Conservation (phyloP, 2,797 vertebrate species). For the Spheniscus humboldti region DNA sequence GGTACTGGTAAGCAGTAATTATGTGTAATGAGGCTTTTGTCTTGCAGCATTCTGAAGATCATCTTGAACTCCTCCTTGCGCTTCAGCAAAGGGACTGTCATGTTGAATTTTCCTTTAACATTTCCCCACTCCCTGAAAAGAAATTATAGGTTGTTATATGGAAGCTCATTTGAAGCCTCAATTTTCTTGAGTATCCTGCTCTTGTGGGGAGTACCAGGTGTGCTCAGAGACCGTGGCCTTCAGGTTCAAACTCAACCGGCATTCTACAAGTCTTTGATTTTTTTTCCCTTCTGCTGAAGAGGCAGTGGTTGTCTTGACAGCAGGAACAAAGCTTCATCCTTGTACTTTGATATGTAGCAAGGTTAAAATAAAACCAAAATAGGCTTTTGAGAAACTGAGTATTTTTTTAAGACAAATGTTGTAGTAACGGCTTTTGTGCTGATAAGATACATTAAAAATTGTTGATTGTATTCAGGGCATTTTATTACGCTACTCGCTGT, state of each 20-base stretch:
- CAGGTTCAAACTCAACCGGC: slow-evolving; percentile 79
- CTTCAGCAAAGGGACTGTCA: slow-evolving; percentile 78
- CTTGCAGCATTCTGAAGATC: slow-evolving; percentile 88
- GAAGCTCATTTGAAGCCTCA: slow-evolving; percentile 94
- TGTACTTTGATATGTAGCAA: slow-evolving; percentile 72
- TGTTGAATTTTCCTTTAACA: slow-evolving; percentile 74
- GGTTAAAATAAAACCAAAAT: slow-evolving; percentile 70
- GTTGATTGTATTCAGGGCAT: neutral
- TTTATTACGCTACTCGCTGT: neutral
- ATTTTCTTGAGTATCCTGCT: slow-evolving; percentile 82
- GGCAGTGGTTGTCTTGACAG: slow-evolving; percentile 83
- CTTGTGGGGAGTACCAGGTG: slow-evolving; percentile 82
- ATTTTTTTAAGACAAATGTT: slow-evolving; percentile 68
- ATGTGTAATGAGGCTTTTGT: slow-evolving; percentile 96
- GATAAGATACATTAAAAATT: slow-evolving; percentile 21
- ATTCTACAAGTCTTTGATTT: slow-evolving; percentile 91
- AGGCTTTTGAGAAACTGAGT: slow-evolving; percentile 63
- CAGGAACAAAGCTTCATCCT: slow-evolving; percentile 73
- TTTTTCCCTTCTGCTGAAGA: slow-evolving; percentile 77
- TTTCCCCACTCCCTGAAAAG: slow-evolving; percentile 80
- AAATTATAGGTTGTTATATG: slow-evolving; percentile 87
- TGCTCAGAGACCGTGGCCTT: slow-evolving; percentile 81
- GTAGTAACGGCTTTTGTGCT: slow-evolving; percentile 35
- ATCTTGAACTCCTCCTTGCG: slow-evolving; percentile 87
- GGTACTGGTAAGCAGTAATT: slow-evolving; percentile 90